A percentile compares a stretch with the other conserved stretches of the same genome.
Conservation (phyloP, 2,888 invertebrate species). For the Unio pictorum region DNA sequence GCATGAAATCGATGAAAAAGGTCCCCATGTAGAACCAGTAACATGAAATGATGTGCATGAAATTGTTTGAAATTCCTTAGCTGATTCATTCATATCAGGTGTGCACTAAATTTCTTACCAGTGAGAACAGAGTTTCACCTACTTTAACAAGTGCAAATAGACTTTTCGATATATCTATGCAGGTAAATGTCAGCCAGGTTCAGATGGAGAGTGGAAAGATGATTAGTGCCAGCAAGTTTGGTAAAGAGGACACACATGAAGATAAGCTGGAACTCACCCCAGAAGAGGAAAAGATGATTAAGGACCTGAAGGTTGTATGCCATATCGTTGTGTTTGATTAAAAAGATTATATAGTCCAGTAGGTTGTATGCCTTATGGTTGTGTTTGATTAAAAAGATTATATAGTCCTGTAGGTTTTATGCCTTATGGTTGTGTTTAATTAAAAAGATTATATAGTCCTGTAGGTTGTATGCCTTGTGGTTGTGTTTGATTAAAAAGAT, state of each 20-base stretch:
- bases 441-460: constrained; percentile 29
- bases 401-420: constrained; percentile 74
- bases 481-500: constrained; percentile 74
- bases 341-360: constrained; percentile 37
- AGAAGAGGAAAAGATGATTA: constrained; percentile 80
- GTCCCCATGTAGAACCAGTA: too few species aligned
- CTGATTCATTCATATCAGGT: too few species aligned
- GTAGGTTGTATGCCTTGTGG: constrained; percentile 53
- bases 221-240: constrained; percentile 82
- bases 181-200: constrained; percentile 85
- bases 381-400: constrained; percentile 75
- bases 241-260: constrained; percentile 77
- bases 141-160: too few species aligned
- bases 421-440: too few species aligned
- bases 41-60: too few species aligned
- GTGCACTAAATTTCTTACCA: too few species aligned
- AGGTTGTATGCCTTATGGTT: constrained; percentile 48
- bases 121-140: too few species aligned
- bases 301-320: constrained; percentile 71
- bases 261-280: constrained; percentile 68
- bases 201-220: constrained; percentile 82
- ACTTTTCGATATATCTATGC: constrained; percentile 20
- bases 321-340: too few species aligned
- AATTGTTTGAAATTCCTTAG: too few species aligned
- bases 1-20: too few species aligned